Percentiles rank a stretch among this genome's conserved stretches.
phyloP scores from a whole-genome alignment of 1,140 invertebrate species.

The Papilio glaucus region DNA sequence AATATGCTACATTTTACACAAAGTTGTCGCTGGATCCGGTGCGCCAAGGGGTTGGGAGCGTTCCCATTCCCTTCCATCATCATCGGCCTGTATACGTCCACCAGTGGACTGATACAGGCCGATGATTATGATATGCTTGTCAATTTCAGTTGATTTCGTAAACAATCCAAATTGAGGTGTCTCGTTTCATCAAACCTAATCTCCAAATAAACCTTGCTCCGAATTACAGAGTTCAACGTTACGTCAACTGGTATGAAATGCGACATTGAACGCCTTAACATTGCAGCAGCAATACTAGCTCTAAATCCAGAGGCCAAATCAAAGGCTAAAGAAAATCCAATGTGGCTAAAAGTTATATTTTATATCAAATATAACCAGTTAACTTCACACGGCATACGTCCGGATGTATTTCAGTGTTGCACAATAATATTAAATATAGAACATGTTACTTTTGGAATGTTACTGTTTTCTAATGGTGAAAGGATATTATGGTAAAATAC shows the following conservation, averaged over 20 bases:
- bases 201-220: constrained; percentile 17
- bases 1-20: no score
- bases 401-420: background rate
- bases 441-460: no score
- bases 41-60: no score
- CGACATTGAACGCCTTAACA: constrained; percentile 4
- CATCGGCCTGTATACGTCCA: no score
- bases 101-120: no score
- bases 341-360: no score
- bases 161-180: constrained; percentile 6
- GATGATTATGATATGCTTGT: background rate
- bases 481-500: no score
- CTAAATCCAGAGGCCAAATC: background rate
- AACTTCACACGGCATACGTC: no score
- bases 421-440: background rate
- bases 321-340: background rate
- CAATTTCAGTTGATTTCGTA: background rate
- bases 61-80: no score
- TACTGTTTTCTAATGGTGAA: no score
- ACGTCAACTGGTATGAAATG: constrained; percentile 16
- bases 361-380: no score
- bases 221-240: constrained; percentile 20
- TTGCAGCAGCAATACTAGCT: background rate
- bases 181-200: constrained; percentile 1
- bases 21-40: no score